Conservation (phyloP, 1,140 invertebrate genomes). For the Drosophila baimaii region DNA sequence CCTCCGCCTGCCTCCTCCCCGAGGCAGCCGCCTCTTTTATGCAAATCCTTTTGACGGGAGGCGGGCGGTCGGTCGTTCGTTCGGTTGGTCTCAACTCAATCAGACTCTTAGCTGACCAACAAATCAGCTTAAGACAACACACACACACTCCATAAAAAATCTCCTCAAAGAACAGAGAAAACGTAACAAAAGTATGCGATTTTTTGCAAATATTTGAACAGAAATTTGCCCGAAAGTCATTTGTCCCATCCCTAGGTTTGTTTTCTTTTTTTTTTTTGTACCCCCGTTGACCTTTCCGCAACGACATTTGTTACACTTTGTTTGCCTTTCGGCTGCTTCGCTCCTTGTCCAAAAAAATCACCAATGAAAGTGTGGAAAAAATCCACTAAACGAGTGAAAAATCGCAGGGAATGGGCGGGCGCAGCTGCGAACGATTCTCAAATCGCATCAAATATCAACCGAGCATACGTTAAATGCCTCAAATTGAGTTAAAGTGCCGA, state of each 20-base stretch:
- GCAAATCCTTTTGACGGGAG: conserved; percentile 51
- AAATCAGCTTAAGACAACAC: conserved; percentile 82
- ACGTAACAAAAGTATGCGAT: conserved; percentile 12
- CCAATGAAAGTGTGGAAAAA: conserved; percentile 6
- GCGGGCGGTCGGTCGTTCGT: not conserved
- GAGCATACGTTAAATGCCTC: conserved; percentile 84
- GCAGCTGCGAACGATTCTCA: conserved; percentile 51
- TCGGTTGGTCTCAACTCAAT: conserved; percentile 53
- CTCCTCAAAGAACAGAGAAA: conserved; percentile 11
- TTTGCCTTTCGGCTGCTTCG: conserved; percentile 69
- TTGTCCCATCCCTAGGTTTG: conserved; percentile 62
- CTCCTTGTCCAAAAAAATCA: conserved; percentile 1
- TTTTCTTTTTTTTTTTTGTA: not conserved
- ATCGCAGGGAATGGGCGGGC: not conserved
- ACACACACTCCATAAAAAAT: conserved; percentile 17
- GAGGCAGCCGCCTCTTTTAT: too few relatives aligned
- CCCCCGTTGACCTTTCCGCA: conserved; percentile 34
- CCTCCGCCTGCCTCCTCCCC: not conserved
- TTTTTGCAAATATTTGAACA: conserved; percentile 67
- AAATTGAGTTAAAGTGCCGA: conserved; percentile 83
- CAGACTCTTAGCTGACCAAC: conserved; percentile 70
- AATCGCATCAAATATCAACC: conserved; percentile 84
- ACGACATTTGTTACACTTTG: conserved; percentile 81
- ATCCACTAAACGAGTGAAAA: conserved; percentile 32
- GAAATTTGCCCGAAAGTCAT: conserved; percentile 69